phyloP scores from a whole-genome alignment of 2,113 vertebrate species.

The Limanda limanda region DNA sequence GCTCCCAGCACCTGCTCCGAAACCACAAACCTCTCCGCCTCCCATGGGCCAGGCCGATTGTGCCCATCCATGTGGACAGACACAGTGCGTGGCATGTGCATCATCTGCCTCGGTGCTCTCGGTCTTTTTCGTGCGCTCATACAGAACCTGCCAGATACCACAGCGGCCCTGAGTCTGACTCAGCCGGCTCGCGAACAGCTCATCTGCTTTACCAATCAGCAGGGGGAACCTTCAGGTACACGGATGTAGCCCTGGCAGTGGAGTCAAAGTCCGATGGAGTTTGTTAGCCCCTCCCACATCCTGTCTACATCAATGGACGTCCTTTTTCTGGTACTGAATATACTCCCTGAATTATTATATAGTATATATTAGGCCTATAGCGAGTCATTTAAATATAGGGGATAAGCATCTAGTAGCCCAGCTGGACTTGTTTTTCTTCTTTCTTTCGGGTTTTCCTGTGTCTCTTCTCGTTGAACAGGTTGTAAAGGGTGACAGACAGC shows the following conservation, averaged over 20 bases:
- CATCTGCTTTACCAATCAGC: slow-evolving; percentile 60
- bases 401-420: slow-evolving; percentile 72
- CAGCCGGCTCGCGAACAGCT: slow-evolving; percentile 25
- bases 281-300: slow-evolving; percentile 19
- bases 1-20: slow-evolving; percentile 56
- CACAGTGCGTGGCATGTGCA: slow-evolving; percentile 42
- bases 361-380: slow-evolving; percentile 75
- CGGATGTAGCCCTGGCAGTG: slow-evolving; percentile 60
- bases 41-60: slow-evolving; percentile 47
- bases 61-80: slow-evolving; percentile 62
- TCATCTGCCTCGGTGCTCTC: slow-evolving; percentile 61
- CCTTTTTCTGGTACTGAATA: slow-evolving; percentile 67
- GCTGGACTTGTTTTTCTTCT: slow-evolving; percentile 53
- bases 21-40: slow-evolving; percentile 52
- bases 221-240: slow-evolving; percentile 62
- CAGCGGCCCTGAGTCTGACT: slow-evolving; percentile 47
- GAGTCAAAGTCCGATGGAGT: slow-evolving; percentile 48
- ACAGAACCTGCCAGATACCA: slow-evolving; percentile 46
- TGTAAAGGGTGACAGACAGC: slow-evolving; percentile 65
- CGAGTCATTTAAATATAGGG: slow-evolving; percentile 62
- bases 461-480: slow-evolving; percentile 59
- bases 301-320: slow-evolving; percentile 49
- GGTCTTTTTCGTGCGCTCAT: slow-evolving; percentile 9
- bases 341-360: slow-evolving; percentile 65
- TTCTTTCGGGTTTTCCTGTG: slow-evolving; percentile 39